Evolutionary conservation across 2,797 vertebrate species (phyloP), one percentile per base, ranked within the genome.

Genomic region (Pagetopsis macropterus): DNA sequence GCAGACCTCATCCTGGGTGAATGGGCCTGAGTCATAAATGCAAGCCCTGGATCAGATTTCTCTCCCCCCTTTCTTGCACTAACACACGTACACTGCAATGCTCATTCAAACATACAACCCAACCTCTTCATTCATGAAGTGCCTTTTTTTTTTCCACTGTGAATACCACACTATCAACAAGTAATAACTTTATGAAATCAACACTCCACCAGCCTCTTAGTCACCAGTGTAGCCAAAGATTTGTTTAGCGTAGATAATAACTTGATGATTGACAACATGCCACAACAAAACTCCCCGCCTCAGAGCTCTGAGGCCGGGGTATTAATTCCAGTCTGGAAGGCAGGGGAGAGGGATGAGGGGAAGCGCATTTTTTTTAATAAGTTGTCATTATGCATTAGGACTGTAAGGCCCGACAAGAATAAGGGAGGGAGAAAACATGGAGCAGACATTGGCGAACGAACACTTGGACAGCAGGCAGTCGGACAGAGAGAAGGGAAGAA

Each of bases 1-100:
- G 46, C 17, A 84, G 76, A 85, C 70, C 78, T 89, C 85, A 87
- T 89, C 81, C 80, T 87, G 79, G 64, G 70, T 90, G 82, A 90
- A 88, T 88, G 79, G 76, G 71, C 80, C 86, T 65, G 87, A 91
- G 87, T 89, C 90, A 92, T 90, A 89, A 92, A 85, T 84, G 73
- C 60, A 74, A 79, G 80, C 78, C 83, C 70, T 72, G 83, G 89
- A 89, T 92, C 87, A 83, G 66, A 88, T 92, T 90, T 85, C 75
- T 68, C 79, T 70, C 78, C 51, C 70, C 64, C 74, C 70, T 46
- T 57, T 76, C 76, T 33, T 58, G 56, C 59, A 79, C 72, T 78
- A 65, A 83, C 71, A 80, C 78, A 70, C 33, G 15, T 14, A 80
- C 77, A 83, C 74, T 81, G 40, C 43, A 23, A 75, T 9, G 61